phyloP scores from a whole-genome alignment of 2,888 invertebrate genomes.

The Stramonita haemastoma region DNA sequence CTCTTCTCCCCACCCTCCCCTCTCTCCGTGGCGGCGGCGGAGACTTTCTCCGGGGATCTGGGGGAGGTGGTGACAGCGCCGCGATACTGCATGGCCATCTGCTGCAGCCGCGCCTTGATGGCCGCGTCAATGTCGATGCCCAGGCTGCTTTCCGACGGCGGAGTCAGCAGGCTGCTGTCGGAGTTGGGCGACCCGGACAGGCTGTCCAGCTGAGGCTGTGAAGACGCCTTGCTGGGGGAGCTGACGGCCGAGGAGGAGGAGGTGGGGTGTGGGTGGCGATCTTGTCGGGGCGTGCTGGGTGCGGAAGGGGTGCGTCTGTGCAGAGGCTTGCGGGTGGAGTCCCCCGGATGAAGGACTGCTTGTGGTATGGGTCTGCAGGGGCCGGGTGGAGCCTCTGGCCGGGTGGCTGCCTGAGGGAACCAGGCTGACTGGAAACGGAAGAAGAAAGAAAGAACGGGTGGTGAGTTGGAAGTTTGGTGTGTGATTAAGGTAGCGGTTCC shows the following conservation, averaged over 20 bases:
- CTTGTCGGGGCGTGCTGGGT: constrained; percentile 65
- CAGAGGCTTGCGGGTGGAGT: constrained; percentile 64
- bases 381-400: neutral
- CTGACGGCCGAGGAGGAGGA: constrained; percentile 35
- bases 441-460: too few relatives aligned
- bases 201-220: constrained; percentile 57
- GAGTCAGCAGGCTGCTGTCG: constrained; percentile 35
- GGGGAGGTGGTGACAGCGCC: constrained; percentile 56
- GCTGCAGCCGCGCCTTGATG: constrained; percentile 49
- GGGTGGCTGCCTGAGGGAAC: neutral
- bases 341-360: constrained; percentile 67
- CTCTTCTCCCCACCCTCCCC: constrained; percentile 52
- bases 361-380: constrained; percentile 2
- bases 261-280: constrained; percentile 42
- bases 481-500: too few relatives aligned
- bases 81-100: constrained; percentile 46
- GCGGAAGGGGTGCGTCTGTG: constrained; percentile 69
- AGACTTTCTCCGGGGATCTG: constrained; percentile 37
- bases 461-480: neutral
- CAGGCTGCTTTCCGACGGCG: constrained; percentile 26
- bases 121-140: constrained; percentile 49
- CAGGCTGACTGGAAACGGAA: neutral
- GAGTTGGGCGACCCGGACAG: constrained; percentile 15
- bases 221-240: constrained; percentile 52
- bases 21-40: constrained; percentile 44